Conservation (phyloP, 1,140 invertebrate species). For the Steinernema khuongi region DNA sequence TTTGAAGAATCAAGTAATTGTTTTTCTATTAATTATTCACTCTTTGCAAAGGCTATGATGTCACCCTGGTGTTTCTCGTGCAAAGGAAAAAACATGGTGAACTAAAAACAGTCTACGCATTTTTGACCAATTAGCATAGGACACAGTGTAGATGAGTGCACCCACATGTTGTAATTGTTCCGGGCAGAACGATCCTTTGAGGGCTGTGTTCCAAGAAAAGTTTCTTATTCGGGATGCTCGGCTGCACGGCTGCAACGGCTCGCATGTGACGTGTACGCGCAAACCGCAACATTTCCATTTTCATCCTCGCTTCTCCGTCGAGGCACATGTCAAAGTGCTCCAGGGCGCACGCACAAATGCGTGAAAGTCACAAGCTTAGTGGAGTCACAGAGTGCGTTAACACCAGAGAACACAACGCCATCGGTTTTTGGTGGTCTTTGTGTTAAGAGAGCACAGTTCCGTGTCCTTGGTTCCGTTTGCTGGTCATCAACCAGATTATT, state of each 20-base stretch:
- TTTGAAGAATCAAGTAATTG: no score
- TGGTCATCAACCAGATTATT: no score
- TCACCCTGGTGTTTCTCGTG: neutral
- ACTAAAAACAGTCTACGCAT: no score
- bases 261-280: no score
- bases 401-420: neutral
- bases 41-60: no score
- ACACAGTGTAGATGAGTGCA: no score
- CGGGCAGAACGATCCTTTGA: no score
- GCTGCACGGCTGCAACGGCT: neutral
- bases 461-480: neutral
- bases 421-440: neutral
- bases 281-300: constrained; percentile 3
- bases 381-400: no score
- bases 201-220: neutral
- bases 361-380: neutral
- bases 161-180: no score
- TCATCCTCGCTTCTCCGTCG: neutral
- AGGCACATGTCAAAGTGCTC: neutral
- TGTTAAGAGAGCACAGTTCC: neutral
- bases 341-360: neutral
- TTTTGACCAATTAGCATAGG: no score
- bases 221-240: neutral
- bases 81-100: neutral
- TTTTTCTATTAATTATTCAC: no score